Conservation (phyloP, 2,888 invertebrate species). For the Trisateles emortualis region DNA sequence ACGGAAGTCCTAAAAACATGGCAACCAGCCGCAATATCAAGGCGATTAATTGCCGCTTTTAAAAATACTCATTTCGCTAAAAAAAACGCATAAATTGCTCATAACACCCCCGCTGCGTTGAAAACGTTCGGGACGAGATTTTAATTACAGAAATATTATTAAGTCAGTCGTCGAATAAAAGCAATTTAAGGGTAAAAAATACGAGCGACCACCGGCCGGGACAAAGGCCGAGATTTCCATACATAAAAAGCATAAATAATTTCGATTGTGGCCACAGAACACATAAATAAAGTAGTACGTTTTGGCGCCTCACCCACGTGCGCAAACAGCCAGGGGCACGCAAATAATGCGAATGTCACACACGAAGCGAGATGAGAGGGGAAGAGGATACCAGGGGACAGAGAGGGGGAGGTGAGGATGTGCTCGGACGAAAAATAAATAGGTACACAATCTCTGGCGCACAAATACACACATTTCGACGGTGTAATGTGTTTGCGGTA, state of each 20-base stretch:
- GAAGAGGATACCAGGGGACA: slow-evolving; percentile 36
- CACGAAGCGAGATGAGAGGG: slow-evolving; percentile 41
- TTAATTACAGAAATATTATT: slow-evolving; percentile 84
- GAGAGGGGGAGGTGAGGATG: slow-evolving; percentile 47
- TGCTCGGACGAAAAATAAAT: slow-evolving; percentile 75
- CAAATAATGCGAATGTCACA: slow-evolving; percentile 76
- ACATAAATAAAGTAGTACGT: slow-evolving; percentile 78
- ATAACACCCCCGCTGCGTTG: slow-evolving; percentile 61
- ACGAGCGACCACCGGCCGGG: slow-evolving; percentile 48
- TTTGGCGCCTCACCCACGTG: slow-evolving; percentile 69
- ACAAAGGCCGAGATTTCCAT: slow-evolving; percentile 78
- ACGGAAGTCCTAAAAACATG: slow-evolving; percentile 43
- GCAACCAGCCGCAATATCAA: slow-evolving; percentile 49
- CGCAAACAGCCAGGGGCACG: slow-evolving; percentile 69
- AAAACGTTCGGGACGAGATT: slow-evolving; percentile 73
- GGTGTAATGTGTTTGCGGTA: slow-evolving; percentile 81
- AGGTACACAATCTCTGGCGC: slow-evolving; percentile 77
- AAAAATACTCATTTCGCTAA: slow-evolving; percentile 58
- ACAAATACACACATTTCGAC: slow-evolving; percentile 76
- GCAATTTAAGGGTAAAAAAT: slow-evolving; percentile 68
- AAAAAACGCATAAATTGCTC: slow-evolving; percentile 68
- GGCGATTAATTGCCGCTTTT: slow-evolving; percentile 63
- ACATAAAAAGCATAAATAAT: slow-evolving; percentile 82
- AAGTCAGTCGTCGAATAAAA: slow-evolving; percentile 79
- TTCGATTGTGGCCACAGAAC: slow-evolving; percentile 76